Evolutionary conservation across 92 coral and sea anemone species (phyloP).

Genomic region (Phenganax stokvisi): DNA sequence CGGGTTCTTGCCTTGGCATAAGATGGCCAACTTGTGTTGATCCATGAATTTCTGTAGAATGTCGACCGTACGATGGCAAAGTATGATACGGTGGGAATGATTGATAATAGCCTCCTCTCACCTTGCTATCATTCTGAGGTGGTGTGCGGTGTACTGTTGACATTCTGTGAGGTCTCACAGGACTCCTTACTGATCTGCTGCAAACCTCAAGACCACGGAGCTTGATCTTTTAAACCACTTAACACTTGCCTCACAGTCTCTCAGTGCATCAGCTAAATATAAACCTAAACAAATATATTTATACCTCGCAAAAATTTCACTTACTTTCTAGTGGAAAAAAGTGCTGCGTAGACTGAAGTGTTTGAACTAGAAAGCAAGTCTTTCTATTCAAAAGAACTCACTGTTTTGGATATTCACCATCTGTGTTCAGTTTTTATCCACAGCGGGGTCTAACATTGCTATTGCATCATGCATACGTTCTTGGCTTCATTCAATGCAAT

Average conservation of each 20-base stretch:
- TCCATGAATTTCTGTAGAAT: slow-evolving; percentile 8
- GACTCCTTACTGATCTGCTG: neutral
- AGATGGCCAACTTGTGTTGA: slow-evolving; percentile 4
- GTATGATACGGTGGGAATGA: slow-evolving; percentile 88
- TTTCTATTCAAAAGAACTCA: slow-evolving; percentile 14
- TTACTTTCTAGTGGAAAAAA: neutral
- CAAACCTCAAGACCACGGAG: slow-evolving; percentile 34
- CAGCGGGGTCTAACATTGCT: slow-evolving; percentile 31
- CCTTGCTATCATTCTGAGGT: slow-evolving; percentile 19
- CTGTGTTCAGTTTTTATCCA: slow-evolving; percentile 34
- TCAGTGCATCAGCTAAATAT: slow-evolving; percentile 5
- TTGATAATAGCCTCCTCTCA: slow-evolving; percentile 53
- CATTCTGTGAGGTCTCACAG: slow-evolving; percentile 47
- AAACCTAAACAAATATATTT: neutral
- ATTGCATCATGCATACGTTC: slow-evolving; percentile 30
- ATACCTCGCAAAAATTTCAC: neutral
- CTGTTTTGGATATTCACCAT: slow-evolving; percentile 22
- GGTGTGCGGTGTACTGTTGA: slow-evolving; percentile 37
- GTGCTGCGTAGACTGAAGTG: neutral
- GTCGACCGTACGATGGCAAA: neutral
- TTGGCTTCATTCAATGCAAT: slow-evolving; percentile 20
- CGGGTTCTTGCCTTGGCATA: slow-evolving; percentile 37
- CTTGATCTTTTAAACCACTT: slow-evolving; percentile 43
- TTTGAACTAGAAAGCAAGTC: slow-evolving; percentile 3
- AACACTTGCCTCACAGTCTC: slow-evolving; percentile 19